phyloP scores from a whole-genome alignment of 2,888 invertebrate species.

The Machimus atricapillus region DNA sequence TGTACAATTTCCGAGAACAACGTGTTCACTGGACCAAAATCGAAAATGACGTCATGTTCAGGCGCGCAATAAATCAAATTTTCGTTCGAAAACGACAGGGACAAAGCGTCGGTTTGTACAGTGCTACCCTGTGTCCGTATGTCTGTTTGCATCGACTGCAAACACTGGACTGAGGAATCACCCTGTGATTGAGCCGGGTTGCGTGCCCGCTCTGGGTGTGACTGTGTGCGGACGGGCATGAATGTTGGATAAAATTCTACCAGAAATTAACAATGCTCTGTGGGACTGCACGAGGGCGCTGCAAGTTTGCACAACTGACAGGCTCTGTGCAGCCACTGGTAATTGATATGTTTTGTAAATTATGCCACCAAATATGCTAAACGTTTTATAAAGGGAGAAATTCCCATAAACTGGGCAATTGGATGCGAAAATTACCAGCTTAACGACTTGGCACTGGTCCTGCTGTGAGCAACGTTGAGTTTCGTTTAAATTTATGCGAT shows the following conservation, averaged over 20 bases:
- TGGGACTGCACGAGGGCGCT: background rate
- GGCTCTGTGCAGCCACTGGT: slow-evolving; percentile 18
- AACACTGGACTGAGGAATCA: background rate
- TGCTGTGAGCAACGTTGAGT: background rate
- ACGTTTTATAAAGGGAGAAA: background rate
- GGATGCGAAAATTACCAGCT: background rate
- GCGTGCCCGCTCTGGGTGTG: background rate
- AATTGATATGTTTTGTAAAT: slow-evolving; percentile 38
- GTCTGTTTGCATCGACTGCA: background rate
- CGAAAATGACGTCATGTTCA: slow-evolving; percentile 50
- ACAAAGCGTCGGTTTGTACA: slow-evolving; percentile 26
- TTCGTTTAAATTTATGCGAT: background rate
- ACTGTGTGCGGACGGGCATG: background rate
- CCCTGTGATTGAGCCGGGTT: background rate
- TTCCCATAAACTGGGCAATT: slow-evolving; percentile 9
- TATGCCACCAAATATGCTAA: slow-evolving; percentile 23
- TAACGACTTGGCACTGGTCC: background rate
- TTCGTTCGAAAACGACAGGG: slow-evolving; percentile 40
- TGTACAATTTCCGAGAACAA: slow-evolving; percentile 45
- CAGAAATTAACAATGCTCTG: slow-evolving; percentile 7
- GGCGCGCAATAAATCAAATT: slow-evolving; percentile 50
- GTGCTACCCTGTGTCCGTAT: background rate
- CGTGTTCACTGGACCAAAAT: slow-evolving; percentile 50
- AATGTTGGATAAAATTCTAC: slow-evolving; percentile 27
- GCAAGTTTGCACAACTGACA: slow-evolving; percentile 10